Conservation (phyloP, 2,888 invertebrate genomes). For the Polydrusus pterygomalis region DNA sequence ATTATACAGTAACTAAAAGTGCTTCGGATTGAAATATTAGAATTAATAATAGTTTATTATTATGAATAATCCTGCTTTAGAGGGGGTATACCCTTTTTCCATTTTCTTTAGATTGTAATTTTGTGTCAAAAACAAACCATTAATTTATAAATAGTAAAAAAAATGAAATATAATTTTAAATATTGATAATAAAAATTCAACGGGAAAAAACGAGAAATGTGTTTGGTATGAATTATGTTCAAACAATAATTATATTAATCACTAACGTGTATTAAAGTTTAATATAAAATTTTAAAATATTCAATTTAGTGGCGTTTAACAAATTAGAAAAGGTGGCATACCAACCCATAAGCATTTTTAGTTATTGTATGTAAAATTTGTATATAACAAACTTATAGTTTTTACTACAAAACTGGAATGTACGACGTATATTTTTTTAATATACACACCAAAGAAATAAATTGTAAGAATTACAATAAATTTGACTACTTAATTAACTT, state of each 20-base stretch:
- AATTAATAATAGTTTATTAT: conserved; percentile 24
- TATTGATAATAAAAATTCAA: too few relatives aligned
- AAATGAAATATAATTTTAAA: too few relatives aligned
- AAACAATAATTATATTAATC: too few relatives aligned
- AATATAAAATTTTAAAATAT: too few relatives aligned
- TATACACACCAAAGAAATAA: conserved; percentile 70
- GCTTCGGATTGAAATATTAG: conserved; percentile 53
- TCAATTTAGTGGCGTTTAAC: too few relatives aligned
- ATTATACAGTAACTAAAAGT: conserved; percentile 68
- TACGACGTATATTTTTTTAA: conserved; percentile 71
- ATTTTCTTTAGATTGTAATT: not conserved
- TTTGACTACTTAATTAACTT: conserved; percentile 61
- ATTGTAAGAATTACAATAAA: conserved; percentile 57
- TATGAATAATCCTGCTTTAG: conserved; percentile 23
- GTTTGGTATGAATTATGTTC: too few relatives aligned
- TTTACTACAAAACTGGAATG: conserved; percentile 71
- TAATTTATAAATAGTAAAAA: not conserved
- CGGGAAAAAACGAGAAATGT: too few relatives aligned
- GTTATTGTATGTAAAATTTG: conserved; percentile 67
- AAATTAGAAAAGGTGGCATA: conserved; percentile 10
- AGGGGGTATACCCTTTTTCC: not conserved
- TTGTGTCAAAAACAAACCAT: not conserved
- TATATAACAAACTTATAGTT: conserved; percentile 70
- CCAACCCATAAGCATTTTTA: conserved; percentile 64
- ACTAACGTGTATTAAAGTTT: not conserved